These are phyloP conservation scores for Aromia moschata DNA, from an alignment of 2,888 invertebrate species.

Conservation along the genomic window DNA sequence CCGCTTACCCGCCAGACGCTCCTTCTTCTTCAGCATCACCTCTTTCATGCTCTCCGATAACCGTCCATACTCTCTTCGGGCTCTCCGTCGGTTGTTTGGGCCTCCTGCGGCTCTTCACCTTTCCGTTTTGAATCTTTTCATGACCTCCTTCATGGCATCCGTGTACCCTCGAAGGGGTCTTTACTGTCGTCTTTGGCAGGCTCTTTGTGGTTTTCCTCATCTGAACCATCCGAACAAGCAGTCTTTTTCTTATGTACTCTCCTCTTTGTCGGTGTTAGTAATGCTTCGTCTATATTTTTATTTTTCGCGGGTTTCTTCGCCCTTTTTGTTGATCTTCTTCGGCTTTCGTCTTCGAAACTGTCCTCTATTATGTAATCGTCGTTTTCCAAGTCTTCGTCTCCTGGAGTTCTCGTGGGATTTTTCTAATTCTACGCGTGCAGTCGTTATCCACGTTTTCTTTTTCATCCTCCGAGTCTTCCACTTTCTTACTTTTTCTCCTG, in stretches of 20 bases:
- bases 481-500: slow-evolving; percentile 33
- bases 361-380: slow-evolving; percentile 19
- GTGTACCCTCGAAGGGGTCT: slow-evolving; percentile 36
- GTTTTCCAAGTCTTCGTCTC: slow-evolving; percentile 27
- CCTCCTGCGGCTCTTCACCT: slow-evolving; percentile 13
- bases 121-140: slow-evolving; percentile 39
- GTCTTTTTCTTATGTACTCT: slow-evolving; percentile 1
- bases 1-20: slow-evolving; percentile 12
- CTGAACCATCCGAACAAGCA: neutral
- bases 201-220: no score
- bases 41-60: slow-evolving; percentile 45
- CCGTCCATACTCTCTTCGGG: slow-evolving; percentile 33
- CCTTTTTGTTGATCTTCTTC: no score
- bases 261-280: neutral
- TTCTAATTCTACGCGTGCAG: no score
- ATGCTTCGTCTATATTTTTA: slow-evolving; percentile 12
- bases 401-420: no score
- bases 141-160: slow-evolving; percentile 45
- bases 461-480: slow-evolving; percentile 18
- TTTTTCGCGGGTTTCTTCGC: no score
- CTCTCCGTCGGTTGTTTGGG: neutral
- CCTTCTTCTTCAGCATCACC: slow-evolving; percentile 38
- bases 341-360: slow-evolving; percentile 20
- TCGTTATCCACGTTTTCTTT: slow-evolving; percentile 22
- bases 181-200: neutral